Evolutionary conservation across 2,113 vertebrate genomes (phyloP).

Genomic region (Nestor notabilis): DNA sequence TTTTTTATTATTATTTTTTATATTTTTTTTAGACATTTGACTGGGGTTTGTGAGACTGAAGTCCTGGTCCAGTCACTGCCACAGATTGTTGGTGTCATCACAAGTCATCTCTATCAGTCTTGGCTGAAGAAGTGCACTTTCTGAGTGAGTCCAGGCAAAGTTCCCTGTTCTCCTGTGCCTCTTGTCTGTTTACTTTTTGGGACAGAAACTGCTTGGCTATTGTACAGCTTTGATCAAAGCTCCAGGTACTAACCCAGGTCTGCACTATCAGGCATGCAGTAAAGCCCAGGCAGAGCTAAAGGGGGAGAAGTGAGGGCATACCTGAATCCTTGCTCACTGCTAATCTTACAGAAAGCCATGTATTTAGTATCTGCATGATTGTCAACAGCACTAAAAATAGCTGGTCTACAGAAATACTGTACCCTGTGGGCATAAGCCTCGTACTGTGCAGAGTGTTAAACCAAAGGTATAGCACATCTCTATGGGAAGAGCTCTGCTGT

Average conservation of each 20-base stretch:
- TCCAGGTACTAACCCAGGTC: background rate
- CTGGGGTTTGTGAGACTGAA: background rate
- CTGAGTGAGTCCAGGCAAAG: background rate
- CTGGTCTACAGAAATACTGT: background rate
- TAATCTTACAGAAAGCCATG: accelerated
- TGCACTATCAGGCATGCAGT: background rate
- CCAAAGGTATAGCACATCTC: background rate
- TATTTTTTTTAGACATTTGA: background rate
- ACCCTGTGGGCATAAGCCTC: background rate
- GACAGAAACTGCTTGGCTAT: background rate
- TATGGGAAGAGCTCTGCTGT: background rate
- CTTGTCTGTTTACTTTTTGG: background rate
- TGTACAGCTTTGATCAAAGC: background rate
- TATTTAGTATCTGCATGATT: accelerated
- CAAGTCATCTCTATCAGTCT: background rate
- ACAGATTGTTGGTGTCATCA: background rate
- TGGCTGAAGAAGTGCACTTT: background rate
- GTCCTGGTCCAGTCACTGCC: background rate
- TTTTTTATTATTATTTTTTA: background rate
- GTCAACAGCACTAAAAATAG: background rate
- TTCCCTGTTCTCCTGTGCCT: background rate
- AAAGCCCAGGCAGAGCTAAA: background rate
- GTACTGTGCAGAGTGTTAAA: background rate
- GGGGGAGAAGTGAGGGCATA: background rate
- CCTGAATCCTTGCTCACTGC: background rate